Base-by-base conservation (phyloP, 1,140 invertebrate genomes). In the Oryctes rhinoceros region DNA sequence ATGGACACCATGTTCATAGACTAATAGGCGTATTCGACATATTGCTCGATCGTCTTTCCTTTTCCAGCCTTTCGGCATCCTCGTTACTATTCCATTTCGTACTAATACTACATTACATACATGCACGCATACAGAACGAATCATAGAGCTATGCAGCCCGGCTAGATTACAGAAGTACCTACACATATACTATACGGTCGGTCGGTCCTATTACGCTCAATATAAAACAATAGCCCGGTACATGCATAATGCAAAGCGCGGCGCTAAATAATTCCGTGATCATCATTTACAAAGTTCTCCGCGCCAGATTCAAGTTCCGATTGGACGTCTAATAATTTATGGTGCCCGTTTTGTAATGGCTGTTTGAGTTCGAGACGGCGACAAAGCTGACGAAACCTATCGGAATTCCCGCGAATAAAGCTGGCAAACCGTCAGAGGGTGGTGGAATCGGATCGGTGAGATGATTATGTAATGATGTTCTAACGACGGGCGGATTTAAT, bases 161-260 rank as follows among this genome's bases (percentile, higher is more conserved):
- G 9, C 39, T 7, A 44, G 5, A 44, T 44, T 44, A 44, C 39
- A 5, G 0, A 44, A 10, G 39, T 53, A 9, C 13, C 4, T 53
- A 53, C 62, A 20, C 59, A 20, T 6, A 24, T 35, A 9, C 6
- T 67, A 24, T 67, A 67, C 18, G 74, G 7, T 20, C 74, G 13
- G 35, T 11, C 24, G 7, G 37, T 44, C 11, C 74, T 47, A 76
- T 76, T 76, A 76, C 74, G 35, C 4, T 47, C 4, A 44, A 76
- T 76, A 20, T 76, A 76, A 76, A 76, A 76, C 74, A 76, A 76
- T 76, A 48, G 74, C 44, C n/a, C n/a, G 65, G 47, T 30, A 4
- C 44, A 76, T 76, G 44, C 74, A 76, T 76, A 76, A 76, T 76
- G 74, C 74, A 47, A 76, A 76, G 4, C 74, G 35, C 18, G 74